Conservation (phyloP, 2,888 invertebrate genomes). For the Noctuana brunneofusca region DNA sequence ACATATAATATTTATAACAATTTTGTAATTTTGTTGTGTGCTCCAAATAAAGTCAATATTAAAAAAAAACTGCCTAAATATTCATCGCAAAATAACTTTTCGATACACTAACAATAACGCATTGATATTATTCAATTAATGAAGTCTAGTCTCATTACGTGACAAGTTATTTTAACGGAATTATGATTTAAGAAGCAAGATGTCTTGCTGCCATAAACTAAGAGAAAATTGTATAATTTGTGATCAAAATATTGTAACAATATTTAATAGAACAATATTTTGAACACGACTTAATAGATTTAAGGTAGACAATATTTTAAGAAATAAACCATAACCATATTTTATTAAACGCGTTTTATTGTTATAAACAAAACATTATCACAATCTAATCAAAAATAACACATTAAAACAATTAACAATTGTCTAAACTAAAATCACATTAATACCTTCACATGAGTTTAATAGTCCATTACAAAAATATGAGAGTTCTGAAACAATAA, state of each 20-base stretch:
- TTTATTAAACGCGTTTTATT: conserved; percentile 42
- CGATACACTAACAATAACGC: background rate
- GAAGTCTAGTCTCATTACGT: conserved; percentile 44
- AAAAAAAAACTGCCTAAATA: background rate
- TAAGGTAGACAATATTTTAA: conserved; percentile 38
- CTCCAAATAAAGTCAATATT: background rate
- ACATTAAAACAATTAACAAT: conserved; percentile 40
- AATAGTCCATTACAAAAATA: conserved; percentile 73
- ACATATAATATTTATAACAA: background rate
- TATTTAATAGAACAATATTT: conserved; percentile 58
- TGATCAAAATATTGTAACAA: conserved; percentile 68
- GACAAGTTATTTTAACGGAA: conserved; percentile 41
- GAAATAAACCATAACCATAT: conserved; percentile 53
- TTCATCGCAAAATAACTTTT: too few species aligned
- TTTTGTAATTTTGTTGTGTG: background rate
- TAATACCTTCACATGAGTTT: conserved; percentile 68
- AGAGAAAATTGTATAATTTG: conserved; percentile 54
- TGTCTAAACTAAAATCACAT: conserved; percentile 62
- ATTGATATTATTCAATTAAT: background rate
- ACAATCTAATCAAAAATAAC: conserved; percentile 37
- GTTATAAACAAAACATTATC: conserved; percentile 37
- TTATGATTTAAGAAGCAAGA: conserved; percentile 2
- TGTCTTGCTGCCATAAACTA: conserved; percentile 64
- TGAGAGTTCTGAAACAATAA: conserved; percentile 67
- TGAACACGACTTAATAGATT: conserved; percentile 64